Conservation (phyloP, 2,888 invertebrate species). For the Ophraella communa region DNA sequence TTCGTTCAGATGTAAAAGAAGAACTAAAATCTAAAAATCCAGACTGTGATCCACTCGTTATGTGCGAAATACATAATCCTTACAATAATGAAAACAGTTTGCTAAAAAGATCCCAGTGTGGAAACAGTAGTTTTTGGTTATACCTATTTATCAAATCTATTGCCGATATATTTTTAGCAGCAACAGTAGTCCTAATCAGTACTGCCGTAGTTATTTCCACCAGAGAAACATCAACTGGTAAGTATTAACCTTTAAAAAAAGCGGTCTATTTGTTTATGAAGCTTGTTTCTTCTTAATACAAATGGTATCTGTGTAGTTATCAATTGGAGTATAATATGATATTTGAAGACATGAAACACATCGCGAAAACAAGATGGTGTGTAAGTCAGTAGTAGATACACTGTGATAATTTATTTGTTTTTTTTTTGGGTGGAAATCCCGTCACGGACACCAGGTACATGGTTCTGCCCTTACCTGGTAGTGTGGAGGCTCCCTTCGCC, state of each 20-base stretch:
- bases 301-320: too few species aligned
- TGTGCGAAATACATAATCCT: constrained; percentile 75
- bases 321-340: too few species aligned
- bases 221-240: constrained; percentile 75
- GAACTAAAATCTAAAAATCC: constrained; percentile 53
- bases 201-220: constrained; percentile 84
- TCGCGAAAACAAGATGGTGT: too few species aligned
- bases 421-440: too few species aligned
- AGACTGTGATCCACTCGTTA: constrained; percentile 70
- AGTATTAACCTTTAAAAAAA: not conserved
- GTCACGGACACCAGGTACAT: too few species aligned
- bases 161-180: constrained; percentile 79
- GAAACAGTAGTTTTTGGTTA: constrained; percentile 72
- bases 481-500: too few species aligned
- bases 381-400: too few species aligned
- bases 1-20: constrained; percentile 62
- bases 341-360: too few species aligned
- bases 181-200: constrained; percentile 73
- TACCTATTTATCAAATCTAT: constrained; percentile 74
- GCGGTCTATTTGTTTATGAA: too few species aligned
- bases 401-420: too few species aligned
- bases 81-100: constrained; percentile 72
- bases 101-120: constrained; percentile 74
- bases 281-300: too few species aligned
- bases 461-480: too few species aligned